Base-by-base conservation (phyloP, 2,797 vertebrate genomes). In the Argentina silus region DNA sequence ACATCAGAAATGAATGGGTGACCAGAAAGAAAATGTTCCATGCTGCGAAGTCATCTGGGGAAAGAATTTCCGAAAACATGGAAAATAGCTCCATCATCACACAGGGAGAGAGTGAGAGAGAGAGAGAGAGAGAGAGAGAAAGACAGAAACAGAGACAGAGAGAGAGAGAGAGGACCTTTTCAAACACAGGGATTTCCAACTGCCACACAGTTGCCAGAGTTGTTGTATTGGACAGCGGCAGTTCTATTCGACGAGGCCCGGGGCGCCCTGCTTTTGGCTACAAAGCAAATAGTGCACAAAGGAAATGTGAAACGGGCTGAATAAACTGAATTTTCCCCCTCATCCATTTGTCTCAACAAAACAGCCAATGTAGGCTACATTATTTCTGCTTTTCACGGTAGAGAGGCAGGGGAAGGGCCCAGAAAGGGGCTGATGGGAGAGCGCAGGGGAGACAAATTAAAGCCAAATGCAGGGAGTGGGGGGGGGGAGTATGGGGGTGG, bases 401-500 rank as follows among this genome's bases (percentile, higher is more conserved):
- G 66, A 77, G 77, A 77, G n/a, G 66, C 67, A 70, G 62, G 9
- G 45, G 55, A 75, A 66, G 57, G 72, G 27, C 71, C 71, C 57
- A 51, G 11, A 9, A 74, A n/a, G n/a, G n/a, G n/a, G 78, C 69
- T 17, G 60, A 48, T 51, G 59, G 69, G 63, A 81, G 75, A 78
- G 69, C 78, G 50, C 19, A 78, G n/a, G 59, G 66, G 56, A 81
- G 21, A 48, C 74, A 76, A 89, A 85, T 83, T 81, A 82, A 88
- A 85, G 63, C 67, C 83, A 82, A 83, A 77, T 86, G 80, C 75
- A 65, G 59, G 56, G 43, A 76, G n/a, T n/a, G n/a, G n/a, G n/a
- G n/a, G n/a, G n/a, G n/a, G n/a, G n/a, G 70, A 55, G 75, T 69
- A 42, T 57, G 59, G 42, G 77, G 66, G 43, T 48, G 70, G 50